phyloP scores from a whole-genome alignment of 2,888 invertebrate species.

The Diogma glabrata region DNA sequence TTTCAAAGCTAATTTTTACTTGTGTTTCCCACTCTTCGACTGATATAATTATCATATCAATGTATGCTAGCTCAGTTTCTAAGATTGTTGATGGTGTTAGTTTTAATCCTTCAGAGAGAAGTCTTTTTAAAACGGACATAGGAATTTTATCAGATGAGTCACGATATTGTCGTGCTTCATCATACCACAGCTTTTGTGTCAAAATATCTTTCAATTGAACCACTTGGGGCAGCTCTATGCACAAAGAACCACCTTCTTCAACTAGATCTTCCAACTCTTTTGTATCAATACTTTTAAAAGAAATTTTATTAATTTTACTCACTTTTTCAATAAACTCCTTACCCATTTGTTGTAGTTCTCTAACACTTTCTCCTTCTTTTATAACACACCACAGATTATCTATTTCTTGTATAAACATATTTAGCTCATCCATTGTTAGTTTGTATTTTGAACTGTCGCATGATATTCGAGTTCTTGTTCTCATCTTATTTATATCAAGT shows the following conservation, averaged over 20 bases:
- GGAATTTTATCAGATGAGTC: conserved; percentile 37
- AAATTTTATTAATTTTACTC: conserved; percentile 38
- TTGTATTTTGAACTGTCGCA: conserved; percentile 63
- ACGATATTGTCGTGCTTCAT: conserved; percentile 44
- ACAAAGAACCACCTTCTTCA: conserved; percentile 67
- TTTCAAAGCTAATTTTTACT: conserved; percentile 36
- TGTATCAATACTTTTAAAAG: too few relatives aligned
- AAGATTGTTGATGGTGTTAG: conserved; percentile 52
- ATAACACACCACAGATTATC: conserved; percentile 76
- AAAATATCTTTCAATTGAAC: conserved; percentile 55
- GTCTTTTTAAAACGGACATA: conserved; percentile 38
- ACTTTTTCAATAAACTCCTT: conserved; percentile 64
- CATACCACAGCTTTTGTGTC: conserved; percentile 65
- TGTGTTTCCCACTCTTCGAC: conserved; percentile 34
- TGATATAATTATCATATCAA: conserved; percentile 44
- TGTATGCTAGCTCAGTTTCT: conserved; percentile 54
- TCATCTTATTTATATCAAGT: conserved; percentile 76
- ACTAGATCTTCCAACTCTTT: conserved; percentile 63
- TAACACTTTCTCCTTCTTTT: conserved; percentile 68
- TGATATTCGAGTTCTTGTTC: conserved; percentile 74
- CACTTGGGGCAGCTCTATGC: conserved; percentile 76
- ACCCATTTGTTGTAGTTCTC: conserved; percentile 62
- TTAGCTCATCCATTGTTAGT: conserved; percentile 76
- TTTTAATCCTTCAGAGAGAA: conserved; percentile 55
- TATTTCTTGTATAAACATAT: conserved; percentile 79